Conservation (phyloP, 2,888 invertebrate genomes). For the Cenopis cana region DNA sequence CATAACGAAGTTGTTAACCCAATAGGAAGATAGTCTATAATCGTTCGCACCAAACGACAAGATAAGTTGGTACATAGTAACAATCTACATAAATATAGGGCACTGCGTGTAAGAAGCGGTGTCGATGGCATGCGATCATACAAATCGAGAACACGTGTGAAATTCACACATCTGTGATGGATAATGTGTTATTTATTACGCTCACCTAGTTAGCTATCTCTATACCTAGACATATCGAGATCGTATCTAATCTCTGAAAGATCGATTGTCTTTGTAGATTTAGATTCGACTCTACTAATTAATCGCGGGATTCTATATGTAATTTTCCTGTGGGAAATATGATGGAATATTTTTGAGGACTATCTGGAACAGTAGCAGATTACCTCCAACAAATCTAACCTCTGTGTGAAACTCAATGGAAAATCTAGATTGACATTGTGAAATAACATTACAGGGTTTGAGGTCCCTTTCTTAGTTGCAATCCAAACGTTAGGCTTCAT, state of each 20-base stretch:
- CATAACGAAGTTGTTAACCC: background rate
- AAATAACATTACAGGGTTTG: no score
- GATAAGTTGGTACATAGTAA: constrained; percentile 10
- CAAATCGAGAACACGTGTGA: constrained; percentile 37
- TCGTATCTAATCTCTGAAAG: background rate
- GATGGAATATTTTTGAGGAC: no score
- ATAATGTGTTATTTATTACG: constrained; percentile 17
- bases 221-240: background rate
- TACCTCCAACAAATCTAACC: no score
- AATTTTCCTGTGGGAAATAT: no score
- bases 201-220: constrained; percentile 24
- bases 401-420: no score
- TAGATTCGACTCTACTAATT: no score
- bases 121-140: constrained; percentile 41
- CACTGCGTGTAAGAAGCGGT: constrained; percentile 32
- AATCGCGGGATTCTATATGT: no score
- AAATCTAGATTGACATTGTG: no score
- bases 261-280: no score
- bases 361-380: no score
- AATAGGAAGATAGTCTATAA: constrained; percentile 3
- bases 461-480: no score
- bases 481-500: no score
- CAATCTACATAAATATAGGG: constrained; percentile 43
- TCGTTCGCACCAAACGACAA: constrained; percentile 1
- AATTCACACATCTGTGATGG: constrained; percentile 35